Evolutionary conservation across 2,797 vertebrate species (phyloP), one percentile per base, ranked within the genome.

Genomic region (Xiphophorus birchmanni): DNA sequence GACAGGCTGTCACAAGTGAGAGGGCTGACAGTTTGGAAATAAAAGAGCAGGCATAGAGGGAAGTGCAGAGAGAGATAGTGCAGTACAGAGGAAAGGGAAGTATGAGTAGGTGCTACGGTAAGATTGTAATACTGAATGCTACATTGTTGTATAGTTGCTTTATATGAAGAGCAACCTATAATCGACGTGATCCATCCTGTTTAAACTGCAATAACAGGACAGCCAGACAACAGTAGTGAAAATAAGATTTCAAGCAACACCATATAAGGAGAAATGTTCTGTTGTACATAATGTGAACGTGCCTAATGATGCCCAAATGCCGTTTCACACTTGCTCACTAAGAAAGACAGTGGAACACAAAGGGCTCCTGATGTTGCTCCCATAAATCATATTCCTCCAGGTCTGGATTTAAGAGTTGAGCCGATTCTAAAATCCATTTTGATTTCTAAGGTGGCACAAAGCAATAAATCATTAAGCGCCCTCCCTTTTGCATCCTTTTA

Each of bases 371-470:
- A 47, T 88, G 90, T 91, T 85, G 90, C 87, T 85, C 90, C 89
- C 91, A 94, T 94, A 93, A 95, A 95, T 94, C 93, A 92, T 84
- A 80, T 84, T 92, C 84, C 76, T 90, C 79, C 83, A 80, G 83
- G 82, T 93, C 91, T 87, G 87, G 85, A 90, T 93, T 93, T 93
- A 90, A 89, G 89, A 94, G 80, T 92, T 85, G 87, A 92, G 84
- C 85, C 86, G 86, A 94, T 93, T 91, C 89, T 91, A 90, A 93
- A 94, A 94, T 94, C 92, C 90, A 94, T 95, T 94, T 93, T 94
- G 94, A 94, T 94, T 94, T 91, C 82, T 82, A 91, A 84, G 52
- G 85, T 87, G 91, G 87, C 86, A 80, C 26, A 37, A 81, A 82
- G 91, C 85, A 90, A 94, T 94, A 94, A 94, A 95, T 95, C 93